A percentile compares a stretch with the other conserved stretches of the same genome.
phyloP scores from a whole-genome alignment of 1,140 invertebrate genomes.

The Micrasema longulum region DNA sequence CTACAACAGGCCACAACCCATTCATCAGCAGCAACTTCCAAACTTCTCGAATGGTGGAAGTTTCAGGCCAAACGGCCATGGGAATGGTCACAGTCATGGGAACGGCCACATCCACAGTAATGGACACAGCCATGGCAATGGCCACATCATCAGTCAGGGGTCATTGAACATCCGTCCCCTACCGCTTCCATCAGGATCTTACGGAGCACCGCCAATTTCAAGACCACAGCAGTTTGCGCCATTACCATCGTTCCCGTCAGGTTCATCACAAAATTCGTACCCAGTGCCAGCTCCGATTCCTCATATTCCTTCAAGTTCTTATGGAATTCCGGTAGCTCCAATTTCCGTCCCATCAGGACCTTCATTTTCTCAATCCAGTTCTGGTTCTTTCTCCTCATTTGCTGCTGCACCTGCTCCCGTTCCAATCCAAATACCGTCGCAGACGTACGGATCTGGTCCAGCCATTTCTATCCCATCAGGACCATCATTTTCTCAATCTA shows the following conservation, averaged over 20 bases:
- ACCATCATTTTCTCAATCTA: background rate
- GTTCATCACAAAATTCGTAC: background rate
- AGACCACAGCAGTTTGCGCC: background rate
- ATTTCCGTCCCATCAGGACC: constrained; percentile 6
- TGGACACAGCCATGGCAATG: background rate
- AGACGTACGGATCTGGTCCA: background rate
- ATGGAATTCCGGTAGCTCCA: constrained; percentile 9
- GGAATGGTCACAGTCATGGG: background rate
- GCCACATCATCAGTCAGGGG: background rate
- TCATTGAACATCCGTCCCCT: background rate
- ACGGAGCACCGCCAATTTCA: background rate
- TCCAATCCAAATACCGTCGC: background rate
- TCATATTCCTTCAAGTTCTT: constrained; percentile 3
- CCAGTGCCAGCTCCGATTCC: background rate
- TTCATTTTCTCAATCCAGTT: constrained; percentile 6
- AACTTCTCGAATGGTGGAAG: background rate
- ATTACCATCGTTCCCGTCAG: background rate
- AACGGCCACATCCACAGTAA: background rate
- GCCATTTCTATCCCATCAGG: constrained; percentile 10
- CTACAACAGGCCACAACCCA: constrained; percentile 68
- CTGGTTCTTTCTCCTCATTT: constrained; percentile 1
- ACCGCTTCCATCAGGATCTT: background rate
- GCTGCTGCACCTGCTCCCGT: constrained; percentile 1
- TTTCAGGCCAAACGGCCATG: background rate
- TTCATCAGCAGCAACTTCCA: constrained; percentile 59